phyloP scores from a whole-genome alignment of 2,113 vertebrate genomes.

The Dinomys branickii region DNA sequence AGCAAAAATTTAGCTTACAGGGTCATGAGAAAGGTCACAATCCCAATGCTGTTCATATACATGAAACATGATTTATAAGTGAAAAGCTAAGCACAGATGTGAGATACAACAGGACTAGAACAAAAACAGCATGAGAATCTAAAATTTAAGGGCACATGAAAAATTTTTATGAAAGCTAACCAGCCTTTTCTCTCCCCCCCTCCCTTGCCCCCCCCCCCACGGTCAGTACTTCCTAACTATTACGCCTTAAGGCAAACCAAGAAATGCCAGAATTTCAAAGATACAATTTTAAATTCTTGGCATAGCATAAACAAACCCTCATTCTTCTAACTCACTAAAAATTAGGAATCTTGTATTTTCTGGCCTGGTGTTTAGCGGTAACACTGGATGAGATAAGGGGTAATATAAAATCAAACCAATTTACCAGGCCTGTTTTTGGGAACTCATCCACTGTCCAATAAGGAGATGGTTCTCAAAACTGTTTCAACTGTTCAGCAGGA shows the following conservation, averaged over 20 bases:
- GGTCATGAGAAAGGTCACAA: slow-evolving; percentile 74
- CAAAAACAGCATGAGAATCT: slow-evolving; percentile 62
- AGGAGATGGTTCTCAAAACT: slow-evolving; percentile 16
- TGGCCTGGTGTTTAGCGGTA: neutral
- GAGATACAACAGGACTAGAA: slow-evolving; percentile 48
- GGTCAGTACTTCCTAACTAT: slow-evolving; percentile 21
- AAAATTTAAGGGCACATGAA: slow-evolving; percentile 15
- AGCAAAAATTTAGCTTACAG: slow-evolving; percentile 61
- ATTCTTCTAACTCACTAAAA: neutral
- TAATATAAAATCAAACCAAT: slow-evolving; percentile 47
- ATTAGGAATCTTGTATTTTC: neutral
- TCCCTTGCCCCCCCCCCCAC: too few species aligned
- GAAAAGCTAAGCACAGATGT: slow-evolving; percentile 65
- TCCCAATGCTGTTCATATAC: slow-evolving; percentile 56
- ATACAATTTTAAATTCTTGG: neutral
- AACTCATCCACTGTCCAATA: neutral
- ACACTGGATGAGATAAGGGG: neutral
- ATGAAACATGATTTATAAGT: slow-evolving; percentile 62
- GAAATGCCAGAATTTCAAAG: slow-evolving; percentile 56
- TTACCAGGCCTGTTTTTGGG: neutral
- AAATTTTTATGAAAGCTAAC: neutral
- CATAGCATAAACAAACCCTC: slow-evolving; percentile 8
- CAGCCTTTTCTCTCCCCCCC: too few species aligned
- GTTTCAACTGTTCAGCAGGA: neutral
- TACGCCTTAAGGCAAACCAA: neutral